phyloP scores from a whole-genome alignment of 2,888 invertebrate genomes.

The Peribatodes rhomboidaria region DNA sequence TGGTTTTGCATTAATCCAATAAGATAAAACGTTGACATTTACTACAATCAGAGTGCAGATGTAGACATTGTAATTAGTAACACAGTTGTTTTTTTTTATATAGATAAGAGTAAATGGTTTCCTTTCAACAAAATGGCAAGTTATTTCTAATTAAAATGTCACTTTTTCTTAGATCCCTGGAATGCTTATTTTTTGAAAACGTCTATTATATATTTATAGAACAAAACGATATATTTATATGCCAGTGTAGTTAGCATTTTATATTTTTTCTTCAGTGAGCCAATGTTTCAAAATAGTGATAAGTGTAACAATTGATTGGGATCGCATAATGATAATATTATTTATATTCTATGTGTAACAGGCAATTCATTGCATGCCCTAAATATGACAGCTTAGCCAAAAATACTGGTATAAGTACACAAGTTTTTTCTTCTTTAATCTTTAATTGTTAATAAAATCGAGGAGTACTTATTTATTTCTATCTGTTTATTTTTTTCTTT shows the following conservation, averaged over 20 bases:
- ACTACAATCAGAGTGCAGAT: background rate
- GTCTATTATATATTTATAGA: too few relatives aligned
- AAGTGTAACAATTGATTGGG: background rate
- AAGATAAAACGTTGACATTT: background rate
- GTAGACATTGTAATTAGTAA: slow-evolving; percentile 5
- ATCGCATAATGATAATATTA: slow-evolving; percentile 18
- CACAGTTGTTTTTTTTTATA: slow-evolving; percentile 5
- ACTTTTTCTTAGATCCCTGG: too few relatives aligned
- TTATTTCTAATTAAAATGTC: too few relatives aligned
- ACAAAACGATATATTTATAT: background rate
- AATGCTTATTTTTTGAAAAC: too few relatives aligned
- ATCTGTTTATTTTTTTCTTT: background rate
- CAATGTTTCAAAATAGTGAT: slow-evolving; percentile 21
- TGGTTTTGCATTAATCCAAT: background rate
- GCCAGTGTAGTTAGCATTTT: background rate
- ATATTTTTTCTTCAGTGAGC: slow-evolving; percentile 14
- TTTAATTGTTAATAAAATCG: background rate
- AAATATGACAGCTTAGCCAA: too few relatives aligned
- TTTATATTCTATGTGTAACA: background rate
- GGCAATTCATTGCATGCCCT: too few relatives aligned
- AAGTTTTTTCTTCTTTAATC: too few relatives aligned
- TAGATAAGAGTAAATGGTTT: background rate
- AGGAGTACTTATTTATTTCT: background rate
- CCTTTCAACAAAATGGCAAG: background rate
- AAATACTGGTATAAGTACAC: too few relatives aligned